Percentiles rank a stretch among this genome's conserved stretches.
These are phyloP conservation scores for Falco biarmicus DNA, from an alignment of 2,797 vertebrate genomes.

Conservation along the genomic window DNA sequence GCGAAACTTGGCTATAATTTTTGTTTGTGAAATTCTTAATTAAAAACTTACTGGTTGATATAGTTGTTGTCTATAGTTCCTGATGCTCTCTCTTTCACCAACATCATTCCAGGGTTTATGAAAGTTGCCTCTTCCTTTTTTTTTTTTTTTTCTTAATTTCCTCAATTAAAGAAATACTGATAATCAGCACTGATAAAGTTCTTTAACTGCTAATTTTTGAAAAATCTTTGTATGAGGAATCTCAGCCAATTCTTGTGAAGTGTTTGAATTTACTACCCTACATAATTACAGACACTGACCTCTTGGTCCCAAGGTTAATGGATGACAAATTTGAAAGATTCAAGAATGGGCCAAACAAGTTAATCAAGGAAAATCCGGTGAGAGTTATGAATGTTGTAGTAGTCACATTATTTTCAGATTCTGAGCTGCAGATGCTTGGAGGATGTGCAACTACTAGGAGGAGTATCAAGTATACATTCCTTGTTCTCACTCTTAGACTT, in stretches of 20 bases:
- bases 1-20: not conserved
- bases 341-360: not conserved
- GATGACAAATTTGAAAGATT: not conserved
- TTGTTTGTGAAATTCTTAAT: not conserved
- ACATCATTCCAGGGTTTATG: not conserved
- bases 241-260: not conserved
- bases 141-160: not conserved
- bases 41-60: not conserved
- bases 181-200: not conserved
- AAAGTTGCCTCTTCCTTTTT: not conserved
- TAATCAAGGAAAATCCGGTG: not conserved
- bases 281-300: not conserved
- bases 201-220: not conserved
- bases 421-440: not conserved
- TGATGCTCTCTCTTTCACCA: not conserved
- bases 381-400: not conserved
- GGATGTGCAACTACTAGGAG: rapidly evolving
- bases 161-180: not conserved
- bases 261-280: not conserved
- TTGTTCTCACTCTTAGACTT: not conserved
- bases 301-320: not conserved
- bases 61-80: not conserved
- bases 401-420: not conserved
- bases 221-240: not conserved
- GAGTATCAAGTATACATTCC: not conserved